A percentile compares a stretch with the other conserved stretches of the same genome.
Evolutionary conservation across 2,113 vertebrate species (phyloP).

Genomic region (Gavia stellata): DNA sequence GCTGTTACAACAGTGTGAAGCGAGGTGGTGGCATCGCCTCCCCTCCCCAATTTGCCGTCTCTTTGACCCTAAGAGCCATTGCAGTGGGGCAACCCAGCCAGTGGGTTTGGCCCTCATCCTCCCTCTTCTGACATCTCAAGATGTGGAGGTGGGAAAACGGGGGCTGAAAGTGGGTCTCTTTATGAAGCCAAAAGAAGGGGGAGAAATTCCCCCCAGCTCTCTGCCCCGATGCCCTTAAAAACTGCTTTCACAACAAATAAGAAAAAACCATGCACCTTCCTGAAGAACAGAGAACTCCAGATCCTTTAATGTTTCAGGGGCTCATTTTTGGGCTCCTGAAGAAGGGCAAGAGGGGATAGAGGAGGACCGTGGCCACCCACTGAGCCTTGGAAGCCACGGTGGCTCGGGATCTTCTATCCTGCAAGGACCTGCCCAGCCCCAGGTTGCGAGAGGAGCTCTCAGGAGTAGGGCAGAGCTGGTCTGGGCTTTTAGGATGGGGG

Average conservation of each 20-base stretch:
- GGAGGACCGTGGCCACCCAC: background rate
- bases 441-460: fast-evolving
- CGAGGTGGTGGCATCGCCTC: background rate
- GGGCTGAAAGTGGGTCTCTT: background rate
- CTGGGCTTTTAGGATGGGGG: background rate
- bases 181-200: background rate
- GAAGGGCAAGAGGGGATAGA: background rate
- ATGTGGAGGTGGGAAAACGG: background rate
- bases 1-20: background rate
- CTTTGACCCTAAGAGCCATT: background rate
- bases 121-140: background rate
- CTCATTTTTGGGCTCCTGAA: background rate
- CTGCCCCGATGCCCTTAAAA: background rate
- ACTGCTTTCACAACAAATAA: background rate
- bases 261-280: background rate
- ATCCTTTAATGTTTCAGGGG: background rate
- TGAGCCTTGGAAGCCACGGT: background rate
- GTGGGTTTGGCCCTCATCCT: fast-evolving
- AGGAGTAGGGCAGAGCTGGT: background rate
- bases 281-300: background rate
- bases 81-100: background rate
- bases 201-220: background rate
- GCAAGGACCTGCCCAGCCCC: background rate
- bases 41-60: background rate
- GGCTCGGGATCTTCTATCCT: background rate